Evolutionary conservation across 2,888 invertebrate genomes (phyloP).

Genomic region (Spicauda simplicius): DNA sequence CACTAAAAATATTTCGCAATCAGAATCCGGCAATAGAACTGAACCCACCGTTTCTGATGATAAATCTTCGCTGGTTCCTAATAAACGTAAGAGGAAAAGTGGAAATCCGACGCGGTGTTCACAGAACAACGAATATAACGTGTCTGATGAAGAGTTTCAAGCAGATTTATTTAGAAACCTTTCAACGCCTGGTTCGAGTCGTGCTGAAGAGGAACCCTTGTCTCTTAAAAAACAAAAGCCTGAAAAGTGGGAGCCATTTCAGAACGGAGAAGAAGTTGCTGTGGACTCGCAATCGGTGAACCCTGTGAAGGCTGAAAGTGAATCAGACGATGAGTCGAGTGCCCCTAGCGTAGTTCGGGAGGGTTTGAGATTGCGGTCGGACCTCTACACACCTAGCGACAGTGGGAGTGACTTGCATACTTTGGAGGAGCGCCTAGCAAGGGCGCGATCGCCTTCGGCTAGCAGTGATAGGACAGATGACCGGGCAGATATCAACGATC

Average conservation of each 20-base stretch:
- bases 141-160: constrained; percentile 78
- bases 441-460: constrained; percentile 80
- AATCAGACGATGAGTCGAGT: constrained; percentile 79
- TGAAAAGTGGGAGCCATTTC: constrained; percentile 76
- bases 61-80: constrained; percentile 82
- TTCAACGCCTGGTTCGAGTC: constrained; percentile 70
- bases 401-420: constrained; percentile 81
- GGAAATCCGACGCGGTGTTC: constrained; percentile 93
- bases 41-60: constrained; percentile 75
- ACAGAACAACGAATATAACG: constrained; percentile 77
- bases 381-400: constrained; percentile 80
- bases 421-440: constrained; percentile 78
- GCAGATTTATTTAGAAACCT: constrained; percentile 76
- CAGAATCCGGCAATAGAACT: constrained; percentile 56
- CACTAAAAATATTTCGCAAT: constrained; percentile 72
- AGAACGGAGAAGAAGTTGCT: constrained; percentile 71
- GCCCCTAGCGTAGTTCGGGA: constrained; percentile 79
- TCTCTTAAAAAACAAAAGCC: constrained; percentile 79
- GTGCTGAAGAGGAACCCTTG: constrained; percentile 73
- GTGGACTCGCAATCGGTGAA: constrained; percentile 72
- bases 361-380: constrained; percentile 74
- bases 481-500: constrained; percentile 77
- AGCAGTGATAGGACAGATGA: constrained; percentile 76
- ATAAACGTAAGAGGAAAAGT: constrained; percentile 91
- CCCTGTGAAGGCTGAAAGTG: constrained; percentile 80